phyloP scores from a whole-genome alignment of 2,113 vertebrate species.

The Dipodomys merriami region DNA sequence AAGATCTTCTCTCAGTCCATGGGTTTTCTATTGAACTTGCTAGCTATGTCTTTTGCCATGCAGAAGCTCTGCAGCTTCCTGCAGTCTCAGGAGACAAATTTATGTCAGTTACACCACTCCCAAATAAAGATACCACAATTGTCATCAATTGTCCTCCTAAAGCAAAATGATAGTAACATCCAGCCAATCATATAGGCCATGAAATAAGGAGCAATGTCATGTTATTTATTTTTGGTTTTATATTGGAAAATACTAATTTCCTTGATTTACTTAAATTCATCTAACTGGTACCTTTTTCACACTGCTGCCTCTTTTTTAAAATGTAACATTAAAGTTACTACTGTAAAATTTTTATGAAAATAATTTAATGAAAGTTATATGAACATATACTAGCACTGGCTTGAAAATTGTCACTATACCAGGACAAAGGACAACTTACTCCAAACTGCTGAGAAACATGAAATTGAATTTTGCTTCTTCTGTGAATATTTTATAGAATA shows the following conservation, averaged over 20 bases:
- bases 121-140: not conserved
- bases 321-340: not conserved
- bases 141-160: not conserved
- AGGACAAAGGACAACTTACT: not conserved
- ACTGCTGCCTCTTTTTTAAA: not conserved
- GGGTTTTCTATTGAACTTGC: too few relatives aligned
- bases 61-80: too few relatives aligned
- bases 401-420: not conserved
- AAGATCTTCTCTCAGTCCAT: too few relatives aligned
- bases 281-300: not conserved
- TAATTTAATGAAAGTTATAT: too few relatives aligned
- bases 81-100: not conserved
- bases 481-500: not conserved
- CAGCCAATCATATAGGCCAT: not conserved
- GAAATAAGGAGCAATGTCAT: not conserved
- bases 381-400: conserved; percentile 15
- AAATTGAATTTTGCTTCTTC: not conserved
- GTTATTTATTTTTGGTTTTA: conserved; percentile 9
- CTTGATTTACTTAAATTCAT: conserved; percentile 13
- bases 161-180: not conserved
- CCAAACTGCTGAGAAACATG: conserved; percentile 9
- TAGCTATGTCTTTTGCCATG: too few relatives aligned
- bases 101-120: not conserved
- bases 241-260: conserved; percentile 10
- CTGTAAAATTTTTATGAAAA: not conserved